These are phyloP conservation scores for Philotrypesis tridentata DNA, from an alignment of 1,140 invertebrate genomes.

Conservation along the genomic window DNA sequence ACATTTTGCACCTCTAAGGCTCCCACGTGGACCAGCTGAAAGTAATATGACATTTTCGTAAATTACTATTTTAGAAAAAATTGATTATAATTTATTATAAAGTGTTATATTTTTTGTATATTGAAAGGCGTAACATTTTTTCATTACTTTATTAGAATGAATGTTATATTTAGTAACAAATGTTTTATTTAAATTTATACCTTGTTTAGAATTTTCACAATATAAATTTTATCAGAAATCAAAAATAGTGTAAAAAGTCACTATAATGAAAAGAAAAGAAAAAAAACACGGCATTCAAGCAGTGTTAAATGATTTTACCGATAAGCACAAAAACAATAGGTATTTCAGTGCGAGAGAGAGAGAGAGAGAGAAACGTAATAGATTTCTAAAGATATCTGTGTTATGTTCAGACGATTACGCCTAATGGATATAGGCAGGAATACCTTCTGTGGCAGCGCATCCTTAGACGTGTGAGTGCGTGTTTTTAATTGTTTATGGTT, in stretches of 20 bases:
- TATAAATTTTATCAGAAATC: neutral
- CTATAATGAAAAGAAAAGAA: neutral
- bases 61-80: neutral
- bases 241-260: neutral
- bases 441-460: constrained; percentile 72
- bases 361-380: neutral
- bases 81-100: neutral
- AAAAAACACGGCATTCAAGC: constrained; percentile 62
- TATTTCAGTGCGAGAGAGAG: neutral
- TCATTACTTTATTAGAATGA: neutral
- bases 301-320: constrained; percentile 67
- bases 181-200: no score
- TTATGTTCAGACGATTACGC: neutral
- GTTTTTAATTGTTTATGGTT: constrained; percentile 72
- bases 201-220: neutral
- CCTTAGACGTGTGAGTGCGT: constrained; percentile 68
- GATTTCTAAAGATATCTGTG: neutral
- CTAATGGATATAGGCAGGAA: constrained; percentile 33
- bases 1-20: constrained; percentile 97
- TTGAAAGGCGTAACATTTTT: neutral
- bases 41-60: constrained; percentile 52
- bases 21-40: constrained; percentile 84
- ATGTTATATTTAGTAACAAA: neutral
- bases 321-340: neutral
- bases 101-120: neutral